These are phyloP conservation scores for Columba guinea DNA, from an alignment of 2,797 vertebrate species.

Conservation along the genomic window DNA sequence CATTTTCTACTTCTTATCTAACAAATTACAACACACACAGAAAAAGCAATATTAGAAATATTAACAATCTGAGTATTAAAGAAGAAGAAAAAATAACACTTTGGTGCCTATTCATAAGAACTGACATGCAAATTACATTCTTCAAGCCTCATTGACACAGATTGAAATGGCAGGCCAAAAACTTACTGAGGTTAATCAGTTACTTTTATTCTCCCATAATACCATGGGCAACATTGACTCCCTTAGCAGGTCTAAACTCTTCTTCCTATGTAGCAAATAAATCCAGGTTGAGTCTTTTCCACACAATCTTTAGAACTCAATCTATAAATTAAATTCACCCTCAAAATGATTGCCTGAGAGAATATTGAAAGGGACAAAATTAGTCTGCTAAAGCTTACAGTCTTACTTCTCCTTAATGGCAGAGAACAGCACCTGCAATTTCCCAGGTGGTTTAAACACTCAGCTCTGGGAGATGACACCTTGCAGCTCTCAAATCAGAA, in stretches of 20 bases:
- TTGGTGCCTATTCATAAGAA: not conserved
- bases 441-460: not conserved
- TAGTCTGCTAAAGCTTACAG: not conserved
- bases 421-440: not conserved
- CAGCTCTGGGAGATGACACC: not conserved
- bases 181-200: not conserved
- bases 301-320: not conserved
- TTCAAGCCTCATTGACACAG: not conserved
- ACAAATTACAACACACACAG: not conserved
- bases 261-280: not conserved
- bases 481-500: not conserved
- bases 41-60: not conserved
- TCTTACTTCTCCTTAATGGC: not conserved
- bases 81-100: conserved; percentile 6
- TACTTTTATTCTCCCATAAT: not conserved
- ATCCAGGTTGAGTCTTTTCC: not conserved
- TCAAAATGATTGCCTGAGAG: not conserved
- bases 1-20: conserved; percentile 34
- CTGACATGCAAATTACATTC: not conserved
- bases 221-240: not conserved
- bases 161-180: not conserved
- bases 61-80: not conserved
- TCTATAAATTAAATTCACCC: not conserved
- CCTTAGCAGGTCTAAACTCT: not conserved
- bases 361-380: not conserved